Evolutionary conservation across 2,113 vertebrate genomes (phyloP).

Genomic region (Chaetodon trifascialis): DNA sequence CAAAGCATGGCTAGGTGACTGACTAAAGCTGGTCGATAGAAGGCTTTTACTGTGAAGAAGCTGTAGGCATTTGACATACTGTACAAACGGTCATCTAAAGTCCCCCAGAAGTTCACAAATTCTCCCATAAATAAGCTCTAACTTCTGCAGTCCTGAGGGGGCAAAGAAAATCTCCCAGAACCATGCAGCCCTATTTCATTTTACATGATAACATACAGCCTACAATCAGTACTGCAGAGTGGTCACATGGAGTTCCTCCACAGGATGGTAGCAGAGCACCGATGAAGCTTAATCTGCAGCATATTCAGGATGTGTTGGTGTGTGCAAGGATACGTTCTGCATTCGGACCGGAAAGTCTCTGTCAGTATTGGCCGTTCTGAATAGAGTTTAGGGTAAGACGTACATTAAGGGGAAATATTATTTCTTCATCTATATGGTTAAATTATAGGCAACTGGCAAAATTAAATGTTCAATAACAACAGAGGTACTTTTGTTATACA

Average conservation of each 20-base stretch:
- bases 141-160: not conserved
- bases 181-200: not conserved
- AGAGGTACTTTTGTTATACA: not conserved
- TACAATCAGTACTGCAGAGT: not conserved
- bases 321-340: not conserved
- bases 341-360: not conserved
- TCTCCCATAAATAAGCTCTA: not conserved
- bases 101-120: not conserved
- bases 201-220: not conserved
- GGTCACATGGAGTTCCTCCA: not conserved
- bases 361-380: not conserved
- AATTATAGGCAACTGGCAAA: not conserved
- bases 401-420: not conserved
- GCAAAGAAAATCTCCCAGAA: not conserved
- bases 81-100: not conserved
- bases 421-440: not conserved
- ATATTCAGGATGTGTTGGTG: not conserved
- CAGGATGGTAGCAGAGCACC: constrained; percentile 18
- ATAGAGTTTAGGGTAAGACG: not conserved
- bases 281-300: fast-evolving
- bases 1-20: not conserved
- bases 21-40: not conserved
- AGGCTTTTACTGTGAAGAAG: not conserved
- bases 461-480: not conserved
- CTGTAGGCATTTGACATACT: not conserved